phyloP scores from a whole-genome alignment of 2,113 vertebrate species.

The Epinephelus fuscoguttatus region DNA sequence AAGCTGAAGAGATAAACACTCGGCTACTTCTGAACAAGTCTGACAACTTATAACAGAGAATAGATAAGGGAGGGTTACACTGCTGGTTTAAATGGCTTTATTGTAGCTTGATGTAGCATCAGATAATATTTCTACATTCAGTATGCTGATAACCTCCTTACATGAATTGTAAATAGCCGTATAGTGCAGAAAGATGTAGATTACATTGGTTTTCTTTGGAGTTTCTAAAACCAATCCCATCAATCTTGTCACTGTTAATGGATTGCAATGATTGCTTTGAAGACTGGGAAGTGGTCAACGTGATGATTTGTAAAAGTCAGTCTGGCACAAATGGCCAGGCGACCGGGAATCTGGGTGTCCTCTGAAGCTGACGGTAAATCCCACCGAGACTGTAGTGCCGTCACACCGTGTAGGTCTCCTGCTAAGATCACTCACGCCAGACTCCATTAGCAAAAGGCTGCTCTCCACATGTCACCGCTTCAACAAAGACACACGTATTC shows the following conservation, averaged over 20 bases:
- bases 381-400: slow-evolving; percentile 50
- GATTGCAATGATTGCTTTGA: slow-evolving; percentile 67
- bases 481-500: slow-evolving; percentile 63
- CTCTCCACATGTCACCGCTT: slow-evolving; percentile 56
- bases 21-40: not conserved
- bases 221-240: not conserved
- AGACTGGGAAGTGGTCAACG: slow-evolving; percentile 44
- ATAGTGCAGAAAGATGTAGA: not conserved
- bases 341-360: slow-evolving; percentile 51
- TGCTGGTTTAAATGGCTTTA: slow-evolving; percentile 8
- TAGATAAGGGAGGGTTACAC: not conserved
- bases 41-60: not conserved
- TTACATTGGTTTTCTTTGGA: not conserved
- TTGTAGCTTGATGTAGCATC: not conserved
- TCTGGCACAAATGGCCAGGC: slow-evolving; percentile 71
- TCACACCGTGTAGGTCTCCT: slow-evolving; percentile 53
- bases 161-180: not conserved
- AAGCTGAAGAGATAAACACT: not conserved
- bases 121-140: not conserved
- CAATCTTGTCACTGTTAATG: slow-evolving; percentile 19
- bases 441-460: slow-evolving; percentile 73
- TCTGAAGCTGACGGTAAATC: slow-evolving; percentile 58
- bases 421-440: slow-evolving; percentile 71
- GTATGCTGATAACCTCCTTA: not conserved
- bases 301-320: slow-evolving; percentile 75